A percentile compares a stretch with the other conserved stretches of the same genome.
These are phyloP conservation scores for Psophia crepitans DNA, from an alignment of 2,113 vertebrate genomes.

Conservation along the genomic window DNA sequence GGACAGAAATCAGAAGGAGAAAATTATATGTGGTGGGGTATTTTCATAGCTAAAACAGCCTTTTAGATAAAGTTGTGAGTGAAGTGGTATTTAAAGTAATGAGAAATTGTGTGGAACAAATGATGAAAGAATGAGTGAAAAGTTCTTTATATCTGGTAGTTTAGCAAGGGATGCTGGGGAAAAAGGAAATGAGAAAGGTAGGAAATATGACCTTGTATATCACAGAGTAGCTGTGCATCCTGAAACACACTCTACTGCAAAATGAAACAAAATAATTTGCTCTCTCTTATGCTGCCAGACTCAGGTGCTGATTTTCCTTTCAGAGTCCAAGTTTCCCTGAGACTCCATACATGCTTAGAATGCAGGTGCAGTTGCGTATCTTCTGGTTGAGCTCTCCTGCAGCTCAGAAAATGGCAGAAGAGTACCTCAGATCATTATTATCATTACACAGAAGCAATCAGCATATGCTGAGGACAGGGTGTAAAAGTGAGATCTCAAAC, in stretches of 20 bases:
- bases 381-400: neutral
- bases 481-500: neutral
- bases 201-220: neutral
- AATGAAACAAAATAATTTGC: neutral
- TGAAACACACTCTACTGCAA: neutral
- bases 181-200: neutral
- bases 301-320: neutral
- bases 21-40: neutral
- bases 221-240: neutral
- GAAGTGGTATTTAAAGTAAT: neutral
- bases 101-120: neutral
- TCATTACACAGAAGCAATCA: neutral
- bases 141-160: neutral
- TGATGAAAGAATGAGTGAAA: neutral
- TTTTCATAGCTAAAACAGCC: neutral
- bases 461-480: neutral
- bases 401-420: neutral
- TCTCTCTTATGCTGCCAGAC: neutral
- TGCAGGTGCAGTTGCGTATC: neutral
- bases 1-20: neutral
- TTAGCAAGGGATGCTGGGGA: neutral
- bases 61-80: neutral
- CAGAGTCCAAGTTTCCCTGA: neutral
- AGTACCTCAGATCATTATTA: too few species aligned
- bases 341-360: neutral